Percentiles rank a stretch among this genome's conserved stretches.
Conservation (phyloP, 2,113 vertebrate species). For the Dicentrarchus labrax region DNA sequence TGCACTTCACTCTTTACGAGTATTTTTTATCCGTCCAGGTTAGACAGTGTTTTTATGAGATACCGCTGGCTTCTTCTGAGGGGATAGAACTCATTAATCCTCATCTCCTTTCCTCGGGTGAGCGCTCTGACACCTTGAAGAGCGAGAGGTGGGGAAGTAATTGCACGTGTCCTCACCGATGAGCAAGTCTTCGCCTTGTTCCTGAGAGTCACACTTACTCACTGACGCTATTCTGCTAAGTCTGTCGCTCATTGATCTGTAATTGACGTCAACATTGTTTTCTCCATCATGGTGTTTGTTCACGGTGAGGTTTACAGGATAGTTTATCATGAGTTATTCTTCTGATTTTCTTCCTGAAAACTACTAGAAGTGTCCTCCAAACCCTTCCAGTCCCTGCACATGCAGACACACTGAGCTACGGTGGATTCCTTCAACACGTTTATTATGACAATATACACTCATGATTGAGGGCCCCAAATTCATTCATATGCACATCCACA, state of each 20-base stretch:
- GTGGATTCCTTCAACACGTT: neutral
- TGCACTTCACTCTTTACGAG: too few relatives aligned
- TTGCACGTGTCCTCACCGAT: neutral
- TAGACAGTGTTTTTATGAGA: slow-evolving; percentile 22
- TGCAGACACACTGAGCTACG: neutral
- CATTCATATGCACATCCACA: slow-evolving; percentile 25
- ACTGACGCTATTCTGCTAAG: neutral
- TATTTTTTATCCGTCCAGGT: neutral
- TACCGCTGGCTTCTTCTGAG: neutral
- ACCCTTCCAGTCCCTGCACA: neutral
- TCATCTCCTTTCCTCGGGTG: neutral
- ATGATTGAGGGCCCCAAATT: neutral
- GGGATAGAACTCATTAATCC: slow-evolving; percentile 5
- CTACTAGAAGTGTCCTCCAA: neutral
- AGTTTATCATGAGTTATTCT: neutral
- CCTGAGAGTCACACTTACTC: neutral
- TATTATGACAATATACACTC: neutral
- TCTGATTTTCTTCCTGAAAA: neutral
- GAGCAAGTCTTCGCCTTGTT: slow-evolving; percentile 1
- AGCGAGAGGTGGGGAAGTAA: neutral
- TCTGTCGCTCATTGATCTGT: neutral
- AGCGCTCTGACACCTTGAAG: slow-evolving; percentile 1
- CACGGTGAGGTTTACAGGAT: neutral
- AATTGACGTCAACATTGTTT: neutral
- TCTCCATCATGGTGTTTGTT: neutral